Percentiles rank a stretch among this genome's conserved stretches.
These are phyloP conservation scores for Babyrousa celebensis DNA, from an alignment of 2,797 vertebrate species.

Conservation along the genomic window DNA sequence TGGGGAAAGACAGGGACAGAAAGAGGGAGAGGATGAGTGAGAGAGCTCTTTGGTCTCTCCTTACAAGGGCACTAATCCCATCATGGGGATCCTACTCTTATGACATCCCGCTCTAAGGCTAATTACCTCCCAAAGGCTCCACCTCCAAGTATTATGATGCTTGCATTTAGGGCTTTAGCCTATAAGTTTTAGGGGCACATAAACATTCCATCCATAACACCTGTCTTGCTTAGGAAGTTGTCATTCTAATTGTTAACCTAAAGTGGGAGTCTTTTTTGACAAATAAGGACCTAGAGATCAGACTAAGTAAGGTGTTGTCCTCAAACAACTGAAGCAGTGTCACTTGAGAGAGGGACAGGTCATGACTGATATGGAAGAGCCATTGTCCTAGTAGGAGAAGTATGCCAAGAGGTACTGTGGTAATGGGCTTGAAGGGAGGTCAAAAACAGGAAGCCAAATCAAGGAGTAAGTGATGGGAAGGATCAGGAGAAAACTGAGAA, in stretches of 20 bases:
- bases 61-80: neutral
- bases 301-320: neutral
- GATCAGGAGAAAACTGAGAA: neutral
- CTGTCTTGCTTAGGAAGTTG: constrained; percentile 17
- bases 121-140: neutral
- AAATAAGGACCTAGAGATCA: neutral
- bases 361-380: neutral
- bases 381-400: constrained; percentile 4
- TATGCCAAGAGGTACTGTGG: neutral
- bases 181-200: neutral
- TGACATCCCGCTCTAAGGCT: neutral
- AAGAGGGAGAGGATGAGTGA: neutral
- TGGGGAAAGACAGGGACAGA: neutral
- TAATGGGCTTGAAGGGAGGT: neutral
- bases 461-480: neutral
- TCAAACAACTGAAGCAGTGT: neutral
- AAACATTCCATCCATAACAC: neutral
- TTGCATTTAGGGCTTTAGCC: neutral
- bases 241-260: constrained; percentile 14
- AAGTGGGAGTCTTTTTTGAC: neutral
- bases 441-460: neutral
- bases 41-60: neutral
- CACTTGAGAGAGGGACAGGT: neutral
- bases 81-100: neutral
- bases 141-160: neutral